phyloP scores from a whole-genome alignment of 2,888 invertebrate genomes.

The Labia minor region DNA sequence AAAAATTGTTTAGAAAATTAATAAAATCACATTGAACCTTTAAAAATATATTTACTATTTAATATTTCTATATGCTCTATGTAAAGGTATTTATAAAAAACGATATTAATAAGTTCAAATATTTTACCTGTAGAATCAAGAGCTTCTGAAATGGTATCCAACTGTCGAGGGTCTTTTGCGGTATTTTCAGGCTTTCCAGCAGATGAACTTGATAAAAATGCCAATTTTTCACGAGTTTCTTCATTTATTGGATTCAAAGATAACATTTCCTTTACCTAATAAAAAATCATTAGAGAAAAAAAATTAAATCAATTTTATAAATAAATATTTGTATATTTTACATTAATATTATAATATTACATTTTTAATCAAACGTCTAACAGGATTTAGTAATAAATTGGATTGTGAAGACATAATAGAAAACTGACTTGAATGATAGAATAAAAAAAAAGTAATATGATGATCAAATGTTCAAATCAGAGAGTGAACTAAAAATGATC shows the following conservation, averaged over 20 bases:
- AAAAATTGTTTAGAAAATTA: slow-evolving; percentile 14
- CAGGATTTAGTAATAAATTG: too few species aligned
- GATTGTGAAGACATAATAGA: background rate
- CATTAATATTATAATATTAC: too few species aligned
- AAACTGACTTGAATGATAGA: slow-evolving; percentile 20
- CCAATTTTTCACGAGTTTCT: slow-evolving; percentile 69
- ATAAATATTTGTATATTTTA: too few species aligned
- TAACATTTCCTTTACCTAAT: slow-evolving; percentile 15
- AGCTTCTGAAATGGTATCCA: slow-evolving; percentile 42
- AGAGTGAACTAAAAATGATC: too few species aligned
- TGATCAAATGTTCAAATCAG: too few species aligned
- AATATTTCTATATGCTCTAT: background rate
- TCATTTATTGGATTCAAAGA: slow-evolving; percentile 46
- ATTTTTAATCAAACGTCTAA: too few species aligned
- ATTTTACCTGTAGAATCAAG: slow-evolving; percentile 67
- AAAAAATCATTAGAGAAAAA: too few species aligned
- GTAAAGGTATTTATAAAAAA: too few species aligned
- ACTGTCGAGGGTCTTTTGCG: slow-evolving; percentile 21
- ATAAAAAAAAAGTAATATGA: too few species aligned
- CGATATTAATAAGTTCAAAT: too few species aligned
- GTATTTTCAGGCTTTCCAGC: slow-evolving; percentile 38
- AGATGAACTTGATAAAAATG: slow-evolving; percentile 55
- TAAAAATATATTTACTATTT: slow-evolving; percentile 4
- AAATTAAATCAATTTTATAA: slow-evolving; percentile 14
- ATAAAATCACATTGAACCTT: background rate